Conservation (phyloP, 2,888 invertebrate genomes). For the Hetaerina titia region DNA sequence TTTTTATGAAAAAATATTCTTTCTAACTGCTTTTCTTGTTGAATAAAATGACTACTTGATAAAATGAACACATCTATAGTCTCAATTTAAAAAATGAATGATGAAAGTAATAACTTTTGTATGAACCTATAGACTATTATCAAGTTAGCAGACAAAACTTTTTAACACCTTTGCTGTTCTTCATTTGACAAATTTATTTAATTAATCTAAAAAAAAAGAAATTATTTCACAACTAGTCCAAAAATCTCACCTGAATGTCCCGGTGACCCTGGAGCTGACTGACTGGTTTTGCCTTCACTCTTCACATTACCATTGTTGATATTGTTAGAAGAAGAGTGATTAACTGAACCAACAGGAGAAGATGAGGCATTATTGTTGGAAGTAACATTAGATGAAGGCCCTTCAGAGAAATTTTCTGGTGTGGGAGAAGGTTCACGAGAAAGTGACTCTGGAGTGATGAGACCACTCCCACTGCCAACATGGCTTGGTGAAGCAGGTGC, state of each 20-base stretch:
- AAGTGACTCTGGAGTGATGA: constrained; percentile 90
- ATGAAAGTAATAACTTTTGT: no score
- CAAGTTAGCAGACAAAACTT: no score
- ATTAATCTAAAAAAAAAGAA: no score
- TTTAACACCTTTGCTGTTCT: no score
- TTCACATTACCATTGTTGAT: constrained; percentile 71
- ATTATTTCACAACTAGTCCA: no score
- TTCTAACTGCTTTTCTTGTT: no score
- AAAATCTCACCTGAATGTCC: constrained; percentile 78
- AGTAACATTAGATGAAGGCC: constrained; percentile 79
- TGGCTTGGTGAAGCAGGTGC: constrained; percentile 97
- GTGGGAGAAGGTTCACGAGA: constrained; percentile 96
- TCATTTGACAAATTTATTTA: no score
- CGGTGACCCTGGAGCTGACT: constrained; percentile 84
- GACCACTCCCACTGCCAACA: constrained; percentile 87
- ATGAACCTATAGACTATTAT: no score
- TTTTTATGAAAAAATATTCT: no score
- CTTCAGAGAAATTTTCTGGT: constrained; percentile 84
- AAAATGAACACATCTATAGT: no score
- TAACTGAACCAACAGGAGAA: constrained; percentile 69
- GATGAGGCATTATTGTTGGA: constrained; percentile 73
- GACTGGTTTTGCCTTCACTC: constrained; percentile 77
- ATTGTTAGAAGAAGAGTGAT: constrained; percentile 72
- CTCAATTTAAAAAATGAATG: no score
- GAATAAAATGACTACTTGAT: no score